Evolutionary conservation across 2,113 vertebrate genomes (phyloP).

Genomic region (Heliornis fulica): DNA sequence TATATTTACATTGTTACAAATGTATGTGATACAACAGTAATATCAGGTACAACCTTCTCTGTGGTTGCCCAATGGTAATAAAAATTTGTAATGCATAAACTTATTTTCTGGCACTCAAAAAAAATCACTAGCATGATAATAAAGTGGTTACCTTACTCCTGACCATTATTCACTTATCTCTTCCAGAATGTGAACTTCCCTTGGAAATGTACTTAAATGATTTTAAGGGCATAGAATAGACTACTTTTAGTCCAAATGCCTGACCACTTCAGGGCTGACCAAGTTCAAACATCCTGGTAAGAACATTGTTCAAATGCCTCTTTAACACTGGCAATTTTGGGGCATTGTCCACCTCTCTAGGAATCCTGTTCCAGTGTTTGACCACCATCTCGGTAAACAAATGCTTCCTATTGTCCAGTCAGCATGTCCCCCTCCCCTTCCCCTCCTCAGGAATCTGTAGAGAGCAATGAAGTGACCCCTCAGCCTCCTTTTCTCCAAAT

Average conservation of each 20-base stretch:
- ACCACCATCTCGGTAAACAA: not conserved
- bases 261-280: not conserved
- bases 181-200: not conserved
- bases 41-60: not conserved
- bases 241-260: not conserved
- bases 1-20: not conserved
- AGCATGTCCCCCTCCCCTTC: not conserved
- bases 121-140: not conserved
- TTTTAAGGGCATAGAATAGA: not conserved
- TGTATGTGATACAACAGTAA: not conserved
- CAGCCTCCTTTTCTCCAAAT: not conserved
- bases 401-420: not conserved
- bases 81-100: not conserved
- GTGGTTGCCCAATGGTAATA: not conserved
- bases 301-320: not conserved
- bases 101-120: not conserved
- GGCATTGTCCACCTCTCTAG: accelerated
- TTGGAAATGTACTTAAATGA: not conserved
- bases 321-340: not conserved
- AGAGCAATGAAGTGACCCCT: not conserved
- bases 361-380: not conserved
- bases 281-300: not conserved
- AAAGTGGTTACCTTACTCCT: not conserved
- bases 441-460: not conserved
- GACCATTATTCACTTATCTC: not conserved